A percentile compares a stretch with the other conserved stretches of the same genome.
These are phyloP conservation scores for Hypsopygia costalis DNA, from an alignment of 2,888 invertebrate species.

Conservation along the genomic window DNA sequence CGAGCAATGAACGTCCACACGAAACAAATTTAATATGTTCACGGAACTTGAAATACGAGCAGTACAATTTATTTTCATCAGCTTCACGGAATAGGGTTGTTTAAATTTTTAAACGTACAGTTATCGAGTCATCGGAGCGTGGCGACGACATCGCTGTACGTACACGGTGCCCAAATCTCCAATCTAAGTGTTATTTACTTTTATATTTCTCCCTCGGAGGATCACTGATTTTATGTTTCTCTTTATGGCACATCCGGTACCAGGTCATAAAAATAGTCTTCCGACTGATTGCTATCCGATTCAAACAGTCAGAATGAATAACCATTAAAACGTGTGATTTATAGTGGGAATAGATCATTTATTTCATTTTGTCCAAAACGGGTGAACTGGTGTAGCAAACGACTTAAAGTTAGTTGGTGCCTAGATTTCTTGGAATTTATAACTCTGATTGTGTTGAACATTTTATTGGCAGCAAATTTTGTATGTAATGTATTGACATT, in stretches of 20 bases:
- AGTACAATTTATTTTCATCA: no score
- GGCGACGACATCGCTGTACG: slow-evolving; percentile 34
- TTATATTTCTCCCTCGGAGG: slow-evolving; percentile 65
- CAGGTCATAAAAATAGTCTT: slow-evolving; percentile 70
- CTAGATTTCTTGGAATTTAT: no score
- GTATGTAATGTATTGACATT: no score
- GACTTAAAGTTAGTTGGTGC: neutral
- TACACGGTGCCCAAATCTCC: slow-evolving; percentile 53
- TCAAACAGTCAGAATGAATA: slow-evolving; percentile 58
- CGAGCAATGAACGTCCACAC: no score
- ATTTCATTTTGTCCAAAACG: slow-evolving; percentile 18
- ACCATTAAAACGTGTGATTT: slow-evolving; percentile 65
- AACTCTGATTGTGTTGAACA: no score
- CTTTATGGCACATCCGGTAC: slow-evolving; percentile 73
- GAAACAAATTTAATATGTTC: no score
- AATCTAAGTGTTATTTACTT: slow-evolving; percentile 73
- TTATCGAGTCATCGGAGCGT: slow-evolving; percentile 44
- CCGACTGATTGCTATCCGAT: slow-evolving; percentile 66
- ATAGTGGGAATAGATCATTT: slow-evolving; percentile 40
- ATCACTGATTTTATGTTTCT: slow-evolving; percentile 70
- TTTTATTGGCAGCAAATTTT: no score
- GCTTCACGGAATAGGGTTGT: no score
- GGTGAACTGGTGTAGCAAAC: neutral
- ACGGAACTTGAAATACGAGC: no score
- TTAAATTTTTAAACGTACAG: slow-evolving; percentile 39